Evolutionary conservation across 2,113 vertebrate species (phyloP).

Genomic region (Tautogolabrus adspersus): DNA sequence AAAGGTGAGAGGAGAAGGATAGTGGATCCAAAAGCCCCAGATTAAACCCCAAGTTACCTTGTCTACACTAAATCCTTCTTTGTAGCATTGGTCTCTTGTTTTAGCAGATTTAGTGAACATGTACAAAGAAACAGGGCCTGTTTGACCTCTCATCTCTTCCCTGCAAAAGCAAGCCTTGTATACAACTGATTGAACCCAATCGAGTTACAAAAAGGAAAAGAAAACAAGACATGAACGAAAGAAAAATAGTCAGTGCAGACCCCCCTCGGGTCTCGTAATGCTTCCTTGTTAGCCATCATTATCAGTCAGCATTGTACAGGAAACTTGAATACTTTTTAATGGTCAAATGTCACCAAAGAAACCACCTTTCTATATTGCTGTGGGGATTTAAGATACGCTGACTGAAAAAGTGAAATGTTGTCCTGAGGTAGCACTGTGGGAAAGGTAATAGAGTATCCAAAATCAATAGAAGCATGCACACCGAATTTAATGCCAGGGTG

Average conservation of each 20-base stretch:
- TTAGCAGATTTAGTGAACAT: too few species aligned
- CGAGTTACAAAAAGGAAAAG: neutral
- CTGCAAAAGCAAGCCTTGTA: too few species aligned
- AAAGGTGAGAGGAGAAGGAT: too few species aligned
- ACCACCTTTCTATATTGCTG: neutral
- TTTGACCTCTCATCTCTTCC: too few species aligned
- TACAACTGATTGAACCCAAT: neutral
- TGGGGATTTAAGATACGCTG: neutral
- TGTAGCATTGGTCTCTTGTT: too few species aligned
- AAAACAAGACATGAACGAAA: neutral
- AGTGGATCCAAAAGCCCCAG: too few species aligned
- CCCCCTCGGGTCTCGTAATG: neutral
- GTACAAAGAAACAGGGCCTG: too few species aligned
- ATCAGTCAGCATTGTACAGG: neutral
- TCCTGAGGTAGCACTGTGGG: neutral
- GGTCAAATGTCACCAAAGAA: neutral
- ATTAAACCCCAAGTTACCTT: too few species aligned
- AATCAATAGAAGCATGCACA: conserved; percentile 10
- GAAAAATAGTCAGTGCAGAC: neutral
- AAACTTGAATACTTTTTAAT: neutral
- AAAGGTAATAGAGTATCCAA: neutral
- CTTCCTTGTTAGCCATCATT: neutral
- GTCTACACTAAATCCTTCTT: too few species aligned
- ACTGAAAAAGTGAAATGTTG: neutral
- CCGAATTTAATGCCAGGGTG: neutral